Conservation (phyloP, 2,888 invertebrate species). For the Camptogramma bilineatum region DNA sequence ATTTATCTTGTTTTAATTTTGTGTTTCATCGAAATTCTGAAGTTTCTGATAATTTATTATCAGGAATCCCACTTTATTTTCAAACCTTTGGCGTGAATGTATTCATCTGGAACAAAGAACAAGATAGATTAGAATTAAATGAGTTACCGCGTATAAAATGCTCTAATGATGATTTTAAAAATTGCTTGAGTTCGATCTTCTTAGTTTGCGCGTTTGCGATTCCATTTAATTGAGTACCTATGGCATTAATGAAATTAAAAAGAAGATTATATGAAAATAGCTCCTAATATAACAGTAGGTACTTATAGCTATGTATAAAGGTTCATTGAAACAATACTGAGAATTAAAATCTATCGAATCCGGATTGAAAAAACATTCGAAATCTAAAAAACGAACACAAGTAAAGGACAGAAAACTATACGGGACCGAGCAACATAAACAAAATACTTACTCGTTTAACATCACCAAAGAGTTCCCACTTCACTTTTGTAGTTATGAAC, state of each 20-base stretch:
- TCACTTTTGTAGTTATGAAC: conserved; percentile 29
- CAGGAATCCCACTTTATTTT: not conserved
- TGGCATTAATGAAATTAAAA: no score
- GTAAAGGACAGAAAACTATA: not conserved
- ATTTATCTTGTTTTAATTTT: not conserved
- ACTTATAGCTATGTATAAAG: not conserved
- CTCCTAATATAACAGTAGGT: no score
- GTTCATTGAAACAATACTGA: not conserved
- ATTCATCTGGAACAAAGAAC: not conserved
- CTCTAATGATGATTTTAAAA: no score
- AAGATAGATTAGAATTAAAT: not conserved
- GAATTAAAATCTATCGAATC: not conserved
- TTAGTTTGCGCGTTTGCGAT: no score
- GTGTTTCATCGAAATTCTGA: no score
- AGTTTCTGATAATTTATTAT: not conserved
- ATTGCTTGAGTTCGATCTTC: not conserved
- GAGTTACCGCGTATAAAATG: no score
- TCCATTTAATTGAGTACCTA: no score
- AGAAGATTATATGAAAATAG: no score
- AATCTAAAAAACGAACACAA: no score
- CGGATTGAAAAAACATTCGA: not conserved
- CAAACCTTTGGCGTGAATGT: not conserved
- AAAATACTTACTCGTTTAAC: conserved; percentile 52
- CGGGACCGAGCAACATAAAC: not conserved
- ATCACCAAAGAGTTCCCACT: conserved; percentile 41